Conservation (phyloP, 2,113 vertebrate species). For the Salvelinus sp. region DNA sequence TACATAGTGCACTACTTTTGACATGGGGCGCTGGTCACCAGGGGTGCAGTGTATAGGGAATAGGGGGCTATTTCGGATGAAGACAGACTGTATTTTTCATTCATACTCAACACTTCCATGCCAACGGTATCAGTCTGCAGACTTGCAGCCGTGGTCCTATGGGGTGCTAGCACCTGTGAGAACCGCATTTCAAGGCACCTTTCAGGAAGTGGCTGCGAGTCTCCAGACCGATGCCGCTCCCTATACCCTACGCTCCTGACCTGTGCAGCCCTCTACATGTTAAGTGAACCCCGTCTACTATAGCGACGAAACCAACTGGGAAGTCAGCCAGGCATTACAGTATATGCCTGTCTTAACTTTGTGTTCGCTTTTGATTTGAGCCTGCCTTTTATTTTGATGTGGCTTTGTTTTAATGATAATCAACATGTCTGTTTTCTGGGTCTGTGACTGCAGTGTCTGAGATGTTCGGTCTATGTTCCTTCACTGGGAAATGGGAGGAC, state of each 20-base stretch:
- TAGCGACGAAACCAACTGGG: not conserved
- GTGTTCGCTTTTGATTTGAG: constrained; percentile 16
- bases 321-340: not conserved
- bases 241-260: not conserved
- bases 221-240: no score
- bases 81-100: not conserved
- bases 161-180: no score
- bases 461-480: not conserved
- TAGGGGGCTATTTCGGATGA: no score
- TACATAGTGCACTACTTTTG: no score
- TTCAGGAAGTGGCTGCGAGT: no score
- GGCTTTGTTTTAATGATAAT: not conserved
- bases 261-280: not conserved
- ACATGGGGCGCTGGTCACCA: no score
- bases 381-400: constrained; percentile 12
- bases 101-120: not conserved
- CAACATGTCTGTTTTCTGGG: constrained; percentile 8
- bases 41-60: no score
- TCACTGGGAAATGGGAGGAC: not conserved
- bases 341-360: not conserved
- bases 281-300: not conserved
- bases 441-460: not conserved
- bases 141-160: no score
- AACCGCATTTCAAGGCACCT: no score
- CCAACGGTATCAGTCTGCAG: not conserved